phyloP scores from a whole-genome alignment of 53 echinoderm and acorn worm species.

The Henricia sp. region DNA sequence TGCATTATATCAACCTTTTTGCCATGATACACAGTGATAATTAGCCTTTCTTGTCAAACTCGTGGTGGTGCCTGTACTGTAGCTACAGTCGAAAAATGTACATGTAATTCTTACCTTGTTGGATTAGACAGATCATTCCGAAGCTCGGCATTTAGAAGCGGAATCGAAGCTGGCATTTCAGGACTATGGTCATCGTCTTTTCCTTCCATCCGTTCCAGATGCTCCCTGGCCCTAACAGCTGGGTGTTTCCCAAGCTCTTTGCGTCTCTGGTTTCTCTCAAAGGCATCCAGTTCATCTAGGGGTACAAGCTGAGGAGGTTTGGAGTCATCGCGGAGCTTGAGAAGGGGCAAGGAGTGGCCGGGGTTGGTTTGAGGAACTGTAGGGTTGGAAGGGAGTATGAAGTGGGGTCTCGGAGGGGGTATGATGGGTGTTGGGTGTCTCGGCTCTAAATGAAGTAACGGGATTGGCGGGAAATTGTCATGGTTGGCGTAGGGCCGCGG shows the following conservation, averaged over 20 bases:
- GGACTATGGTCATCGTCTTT: not conserved
- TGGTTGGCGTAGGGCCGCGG: not conserved
- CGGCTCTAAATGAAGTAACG: conserved; percentile 41
- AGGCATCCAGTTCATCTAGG: conserved; percentile 39
- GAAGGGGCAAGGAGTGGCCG: conserved; percentile 12
- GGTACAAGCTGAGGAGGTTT: conserved; percentile 28
- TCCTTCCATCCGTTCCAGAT: not conserved
- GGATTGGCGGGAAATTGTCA: conserved; percentile 20
- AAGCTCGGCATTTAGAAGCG: conserved; percentile 33
- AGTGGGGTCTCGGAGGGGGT: conserved; percentile 17
- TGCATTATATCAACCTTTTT: too few species aligned
- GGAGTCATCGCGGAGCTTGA: not conserved
- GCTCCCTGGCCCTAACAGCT: conserved; percentile 32
- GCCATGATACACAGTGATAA: too few species aligned
- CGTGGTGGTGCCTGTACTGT: too few species aligned
- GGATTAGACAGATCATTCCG: conserved; percentile 21
- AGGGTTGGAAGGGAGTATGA: not conserved
- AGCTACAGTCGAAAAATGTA: too few species aligned
- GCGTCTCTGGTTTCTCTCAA: conserved; percentile 31
- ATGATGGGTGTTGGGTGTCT: conserved; percentile 16
- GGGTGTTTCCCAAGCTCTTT: conserved; percentile 20
- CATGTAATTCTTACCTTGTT: conserved; percentile 26
- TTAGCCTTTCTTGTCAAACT: not conserved
- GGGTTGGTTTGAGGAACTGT: not conserved
- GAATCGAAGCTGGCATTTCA: conserved; percentile 8